These are phyloP conservation scores for Aricia agestis DNA, from an alignment of 1,140 invertebrate species.

Conservation along the genomic window DNA sequence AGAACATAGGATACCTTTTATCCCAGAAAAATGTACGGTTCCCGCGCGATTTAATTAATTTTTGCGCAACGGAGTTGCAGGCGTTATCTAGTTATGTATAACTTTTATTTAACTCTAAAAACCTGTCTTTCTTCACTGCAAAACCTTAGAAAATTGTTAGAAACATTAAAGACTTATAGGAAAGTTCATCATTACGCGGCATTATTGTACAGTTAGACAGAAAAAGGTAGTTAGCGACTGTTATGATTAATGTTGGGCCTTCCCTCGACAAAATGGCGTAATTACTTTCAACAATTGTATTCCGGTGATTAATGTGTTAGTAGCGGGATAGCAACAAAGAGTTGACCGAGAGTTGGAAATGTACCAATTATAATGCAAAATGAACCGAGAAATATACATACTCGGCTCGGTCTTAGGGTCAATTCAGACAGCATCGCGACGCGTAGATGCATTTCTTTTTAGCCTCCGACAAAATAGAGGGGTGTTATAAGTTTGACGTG, in stretches of 20 bases:
- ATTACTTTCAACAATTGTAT: slow-evolving; percentile 1
- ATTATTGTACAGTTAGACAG: neutral
- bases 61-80: too few species aligned
- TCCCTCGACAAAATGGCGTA: slow-evolving; percentile 2
- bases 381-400: too few species aligned
- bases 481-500: too few species aligned
- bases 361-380: neutral
- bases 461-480: too few species aligned
- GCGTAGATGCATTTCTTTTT: too few species aligned
- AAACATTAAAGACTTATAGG: neutral
- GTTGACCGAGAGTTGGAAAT: neutral
- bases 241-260: neutral
- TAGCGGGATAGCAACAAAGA: neutral
- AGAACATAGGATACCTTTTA: too few species aligned
- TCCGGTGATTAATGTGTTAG: neutral
- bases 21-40: too few species aligned
- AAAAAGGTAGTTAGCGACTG: neutral
- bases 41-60: too few species aligned
- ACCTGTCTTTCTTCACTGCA: neutral
- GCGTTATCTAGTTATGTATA: too few species aligned
- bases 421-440: too few species aligned
- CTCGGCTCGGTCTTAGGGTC: too few species aligned
- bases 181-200: neutral
- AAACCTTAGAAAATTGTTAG: neutral
- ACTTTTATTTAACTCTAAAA: neutral